Conservation (phyloP, 2,797 vertebrate species). For the Falco rusticolus region DNA sequence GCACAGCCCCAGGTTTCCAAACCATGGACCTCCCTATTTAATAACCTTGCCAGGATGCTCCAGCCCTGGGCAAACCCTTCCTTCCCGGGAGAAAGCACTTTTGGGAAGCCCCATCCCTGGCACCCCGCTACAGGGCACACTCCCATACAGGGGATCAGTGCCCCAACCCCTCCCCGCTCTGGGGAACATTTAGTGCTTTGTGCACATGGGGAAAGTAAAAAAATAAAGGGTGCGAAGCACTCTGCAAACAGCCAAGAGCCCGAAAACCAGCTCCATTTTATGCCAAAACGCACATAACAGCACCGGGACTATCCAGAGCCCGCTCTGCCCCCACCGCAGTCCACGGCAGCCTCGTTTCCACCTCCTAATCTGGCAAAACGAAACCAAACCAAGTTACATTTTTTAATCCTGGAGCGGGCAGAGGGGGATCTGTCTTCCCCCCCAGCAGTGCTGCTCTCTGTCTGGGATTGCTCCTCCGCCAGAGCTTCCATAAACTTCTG, state of each 20-base stretch:
- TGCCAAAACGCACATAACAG: not conserved
- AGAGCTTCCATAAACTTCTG: not conserved
- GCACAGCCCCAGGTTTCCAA: not conserved
- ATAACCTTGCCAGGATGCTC: not conserved
- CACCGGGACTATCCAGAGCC: accelerated
- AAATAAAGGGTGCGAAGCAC: not conserved
- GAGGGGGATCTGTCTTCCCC: not conserved
- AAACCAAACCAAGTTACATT: not conserved
- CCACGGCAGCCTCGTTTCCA: not conserved
- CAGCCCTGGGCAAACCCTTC: not conserved
- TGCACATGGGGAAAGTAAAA: accelerated
- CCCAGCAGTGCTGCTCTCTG: not conserved
- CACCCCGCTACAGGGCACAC: accelerated
- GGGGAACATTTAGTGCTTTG: accelerated
- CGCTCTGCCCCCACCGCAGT: not conserved
- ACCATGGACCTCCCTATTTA: not conserved
- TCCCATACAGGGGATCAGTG: accelerated
- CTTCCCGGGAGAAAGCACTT: not conserved
- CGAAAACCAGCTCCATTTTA: not conserved
- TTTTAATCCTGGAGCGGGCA: not conserved
- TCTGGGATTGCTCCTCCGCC: not conserved
- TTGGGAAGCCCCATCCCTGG: not conserved
- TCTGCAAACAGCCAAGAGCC: not conserved
- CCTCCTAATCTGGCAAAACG: not conserved
- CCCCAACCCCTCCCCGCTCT: not conserved